Evolutionary conservation across 2,797 vertebrate genomes (phyloP).

Genomic region (Chelon auratus): DNA sequence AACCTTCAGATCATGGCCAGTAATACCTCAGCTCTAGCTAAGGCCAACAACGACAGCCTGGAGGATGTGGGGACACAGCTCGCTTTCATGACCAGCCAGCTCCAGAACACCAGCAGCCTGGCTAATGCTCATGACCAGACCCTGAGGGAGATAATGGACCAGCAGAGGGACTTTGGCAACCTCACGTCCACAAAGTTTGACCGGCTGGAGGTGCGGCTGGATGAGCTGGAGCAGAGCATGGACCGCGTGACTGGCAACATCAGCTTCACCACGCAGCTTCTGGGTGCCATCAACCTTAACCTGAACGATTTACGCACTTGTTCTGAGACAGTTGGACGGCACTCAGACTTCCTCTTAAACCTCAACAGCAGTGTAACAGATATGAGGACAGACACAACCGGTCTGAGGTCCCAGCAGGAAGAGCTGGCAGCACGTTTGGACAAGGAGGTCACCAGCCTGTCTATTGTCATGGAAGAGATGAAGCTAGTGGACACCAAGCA

Average conservation of each 20-base stretch:
- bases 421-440: conserved; percentile 91
- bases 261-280: conserved; percentile 93
- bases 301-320: conserved; percentile 92
- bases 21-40: conserved; percentile 89
- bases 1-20: conserved; percentile 88
- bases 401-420: conserved; percentile 91
- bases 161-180: conserved; percentile 90
- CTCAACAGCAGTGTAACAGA: conserved; percentile 90
- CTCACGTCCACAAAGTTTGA: conserved; percentile 88
- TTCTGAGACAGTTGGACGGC: conserved; percentile 90
- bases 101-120: conserved; percentile 91
- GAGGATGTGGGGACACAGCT: conserved; percentile 93
- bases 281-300: conserved; percentile 91
- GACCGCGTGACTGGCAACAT: conserved; percentile 93
- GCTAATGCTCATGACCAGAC: conserved; percentile 90
- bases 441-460: conserved; percentile 93
- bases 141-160: conserved; percentile 91
- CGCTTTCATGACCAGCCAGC: conserved; percentile 85
- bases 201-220: conserved; percentile 89
- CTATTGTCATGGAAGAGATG: conserved; percentile 97
- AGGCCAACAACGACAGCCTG: conserved; percentile 91
- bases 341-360: conserved; percentile 90
- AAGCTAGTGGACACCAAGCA: conserved; percentile 97
- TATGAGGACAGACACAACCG: conserved; percentile 85
- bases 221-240: conserved; percentile 89